Base-by-base conservation (phyloP, 2,888 invertebrate genomes). In the Cephus pulcher region DNA sequence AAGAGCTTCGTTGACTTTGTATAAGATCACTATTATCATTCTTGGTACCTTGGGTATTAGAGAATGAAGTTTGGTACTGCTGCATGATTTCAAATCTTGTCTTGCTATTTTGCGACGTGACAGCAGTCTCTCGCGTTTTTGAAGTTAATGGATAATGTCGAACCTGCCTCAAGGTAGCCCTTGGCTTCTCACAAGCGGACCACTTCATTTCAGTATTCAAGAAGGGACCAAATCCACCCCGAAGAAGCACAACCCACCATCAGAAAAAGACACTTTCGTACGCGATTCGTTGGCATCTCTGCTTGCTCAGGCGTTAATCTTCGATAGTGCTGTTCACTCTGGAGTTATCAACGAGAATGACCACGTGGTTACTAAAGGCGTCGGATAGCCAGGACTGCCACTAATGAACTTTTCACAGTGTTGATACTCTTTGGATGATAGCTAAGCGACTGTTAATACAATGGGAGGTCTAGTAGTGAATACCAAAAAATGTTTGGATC, bases 351-450 rank as follows among this genome's bases (percentile, higher is more conserved):
- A 78, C 74, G 23, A 56, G 23, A 23, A 68, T 74, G 79, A 84
- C 84, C 86, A 86, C 86, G 86, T 86, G 86, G 85, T 80, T 78
- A 69, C 84, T 23, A 86, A 83, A 85, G 86, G 85, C 87, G 87
- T 82, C 86, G 86, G 75, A 73, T 11, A 11, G 40, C 23, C 9
- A 56, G 23, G 9, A 56, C 23, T 56, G 23, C 6, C 23, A 56
- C 9, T 56, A 23, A 56, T 23, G 56, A 56, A 23, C 23, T 56
- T 56, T 56, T 56, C 23, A 56, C 56, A 56, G 56, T 56, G 56
- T 23, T 23, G 23, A 56, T 56, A 56, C 23, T 56, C 23, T 56
- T 23, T 56, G 56, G 56, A 23, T 9, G 56, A 56, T 23, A 9
- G 56, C 23, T 56, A 56, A 56, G 0, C 23, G 23, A 56, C 23